Evolutionary conservation across 2,888 invertebrate species (phyloP).

Genomic region (Allacma fusca): DNA sequence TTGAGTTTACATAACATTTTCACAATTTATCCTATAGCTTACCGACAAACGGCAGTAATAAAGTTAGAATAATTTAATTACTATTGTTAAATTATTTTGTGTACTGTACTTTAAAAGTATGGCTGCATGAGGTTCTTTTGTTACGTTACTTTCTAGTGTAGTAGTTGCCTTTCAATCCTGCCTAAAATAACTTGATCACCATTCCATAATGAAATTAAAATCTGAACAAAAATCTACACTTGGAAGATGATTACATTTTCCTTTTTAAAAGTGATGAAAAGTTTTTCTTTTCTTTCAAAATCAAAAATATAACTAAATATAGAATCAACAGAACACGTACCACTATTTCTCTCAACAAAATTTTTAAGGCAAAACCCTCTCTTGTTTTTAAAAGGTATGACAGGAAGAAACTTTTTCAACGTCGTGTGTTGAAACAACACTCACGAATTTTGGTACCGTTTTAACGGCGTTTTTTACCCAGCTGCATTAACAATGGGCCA

Average conservation of each 20-base stretch:
- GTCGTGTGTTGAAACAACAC: neutral
- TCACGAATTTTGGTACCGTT: too few relatives aligned
- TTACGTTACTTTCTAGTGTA: neutral
- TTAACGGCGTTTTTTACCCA: too few relatives aligned
- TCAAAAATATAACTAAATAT: conserved; percentile 23
- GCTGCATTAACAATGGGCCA: neutral
- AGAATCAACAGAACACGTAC: neutral
- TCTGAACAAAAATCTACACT: too few relatives aligned
- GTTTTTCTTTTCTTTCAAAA: neutral
- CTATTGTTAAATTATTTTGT: neutral
- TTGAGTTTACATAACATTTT: neutral
- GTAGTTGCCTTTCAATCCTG: too few relatives aligned
- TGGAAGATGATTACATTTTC: too few relatives aligned
- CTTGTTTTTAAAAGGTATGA: neutral
- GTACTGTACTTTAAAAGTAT: neutral
- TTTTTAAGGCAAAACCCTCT: conserved; percentile 29
- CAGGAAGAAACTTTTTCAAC: neutral
- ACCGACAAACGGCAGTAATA: conserved; percentile 1
- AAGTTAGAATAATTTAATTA: conserved; percentile 28
- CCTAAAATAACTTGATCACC: neutral
- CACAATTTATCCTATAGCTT: neutral
- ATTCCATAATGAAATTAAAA: neutral
- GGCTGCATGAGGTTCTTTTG: conserved; percentile 19
- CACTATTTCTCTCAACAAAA: conserved; percentile 14
- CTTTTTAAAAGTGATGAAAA: too few relatives aligned